Conservation (phyloP, 1,140 invertebrate genomes). For the Conus betulinus region DNA sequence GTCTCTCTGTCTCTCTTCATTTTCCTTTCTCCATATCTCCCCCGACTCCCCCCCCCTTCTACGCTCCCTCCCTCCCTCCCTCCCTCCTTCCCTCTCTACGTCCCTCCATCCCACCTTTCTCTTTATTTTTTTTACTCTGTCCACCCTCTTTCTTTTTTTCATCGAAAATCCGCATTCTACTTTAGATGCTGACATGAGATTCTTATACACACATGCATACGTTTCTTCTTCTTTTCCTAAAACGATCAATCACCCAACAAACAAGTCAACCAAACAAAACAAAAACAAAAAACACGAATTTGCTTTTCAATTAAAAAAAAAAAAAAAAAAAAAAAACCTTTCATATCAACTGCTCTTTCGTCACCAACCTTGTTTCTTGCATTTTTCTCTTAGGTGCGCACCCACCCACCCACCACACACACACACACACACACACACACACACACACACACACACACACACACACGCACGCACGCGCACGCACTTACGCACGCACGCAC, state of each 20-base stretch:
- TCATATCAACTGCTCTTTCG: not conserved
- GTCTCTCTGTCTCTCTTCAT: not conserved
- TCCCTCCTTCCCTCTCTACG: not conserved
- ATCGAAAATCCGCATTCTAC: not conserved
- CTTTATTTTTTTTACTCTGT: not conserved
- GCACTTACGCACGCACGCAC: not conserved
- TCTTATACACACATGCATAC: no score
- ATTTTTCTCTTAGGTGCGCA: not conserved
- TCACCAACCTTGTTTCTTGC: not conserved
- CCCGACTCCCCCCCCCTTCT: not conserved
- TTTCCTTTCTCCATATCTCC: not conserved
- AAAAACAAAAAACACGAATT: not conserved
- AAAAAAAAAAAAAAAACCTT: not conserved
- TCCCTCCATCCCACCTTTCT: not conserved
- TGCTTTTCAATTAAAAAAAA: not conserved
- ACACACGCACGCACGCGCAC: not conserved
- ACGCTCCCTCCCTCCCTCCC: not conserved
- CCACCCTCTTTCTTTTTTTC: not conserved
- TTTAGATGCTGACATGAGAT: no score
- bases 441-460: not conserved
- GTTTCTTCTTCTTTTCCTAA: not conserved
- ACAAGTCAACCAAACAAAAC: not conserved
- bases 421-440: not conserved
- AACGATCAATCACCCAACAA: not conserved
- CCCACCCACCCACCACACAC: not conserved